A percentile compares a stretch with the other conserved stretches of the same genome.
phyloP scores from a whole-genome alignment of 2,888 invertebrate species.

The Zhengitettix transpicula region DNA sequence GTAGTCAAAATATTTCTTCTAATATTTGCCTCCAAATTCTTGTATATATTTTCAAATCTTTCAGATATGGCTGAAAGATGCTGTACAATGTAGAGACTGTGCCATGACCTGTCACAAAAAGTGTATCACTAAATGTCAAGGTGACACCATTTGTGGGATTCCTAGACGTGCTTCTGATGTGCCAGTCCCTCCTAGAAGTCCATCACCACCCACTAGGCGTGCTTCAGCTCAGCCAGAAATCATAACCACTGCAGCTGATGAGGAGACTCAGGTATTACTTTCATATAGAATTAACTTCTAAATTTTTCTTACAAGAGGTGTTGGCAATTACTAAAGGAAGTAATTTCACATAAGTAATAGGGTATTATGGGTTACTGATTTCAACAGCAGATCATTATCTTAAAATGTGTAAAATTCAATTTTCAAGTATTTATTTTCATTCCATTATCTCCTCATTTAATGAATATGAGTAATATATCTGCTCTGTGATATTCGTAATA shows the following conservation, averaged over 20 bases:
- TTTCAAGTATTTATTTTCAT: too few species aligned
- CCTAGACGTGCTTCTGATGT: constrained; percentile 9
- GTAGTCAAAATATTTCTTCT: too few species aligned
- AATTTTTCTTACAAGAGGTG: too few species aligned
- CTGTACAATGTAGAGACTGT: constrained; percentile 79
- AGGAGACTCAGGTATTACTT: background rate
- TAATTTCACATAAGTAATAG: too few species aligned
- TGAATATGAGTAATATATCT: too few species aligned
- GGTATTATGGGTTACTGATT: too few species aligned
- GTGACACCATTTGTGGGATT: constrained; percentile 41
- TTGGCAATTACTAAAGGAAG: too few species aligned
- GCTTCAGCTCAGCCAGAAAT: constrained; percentile 19
- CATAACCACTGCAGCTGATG: constrained; percentile 18
- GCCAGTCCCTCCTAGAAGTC: constrained; percentile 9
- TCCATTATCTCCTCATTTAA: too few species aligned
- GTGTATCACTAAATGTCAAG: constrained; percentile 75
- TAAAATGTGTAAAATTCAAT: too few species aligned
- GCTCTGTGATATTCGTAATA: too few species aligned
- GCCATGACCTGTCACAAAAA: constrained; percentile 90
- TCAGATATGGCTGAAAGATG: constrained; percentile 92
- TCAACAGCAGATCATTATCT: too few species aligned
- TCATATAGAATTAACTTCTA: too few species aligned
- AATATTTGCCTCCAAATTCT: background rate
- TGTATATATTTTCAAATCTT: background rate
- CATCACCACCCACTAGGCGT: constrained; percentile 8